Evolutionary conservation across 2,888 invertebrate species (phyloP), one percentile per base, ranked within the genome.

Genomic region (Stenodera caucasica): DNA sequence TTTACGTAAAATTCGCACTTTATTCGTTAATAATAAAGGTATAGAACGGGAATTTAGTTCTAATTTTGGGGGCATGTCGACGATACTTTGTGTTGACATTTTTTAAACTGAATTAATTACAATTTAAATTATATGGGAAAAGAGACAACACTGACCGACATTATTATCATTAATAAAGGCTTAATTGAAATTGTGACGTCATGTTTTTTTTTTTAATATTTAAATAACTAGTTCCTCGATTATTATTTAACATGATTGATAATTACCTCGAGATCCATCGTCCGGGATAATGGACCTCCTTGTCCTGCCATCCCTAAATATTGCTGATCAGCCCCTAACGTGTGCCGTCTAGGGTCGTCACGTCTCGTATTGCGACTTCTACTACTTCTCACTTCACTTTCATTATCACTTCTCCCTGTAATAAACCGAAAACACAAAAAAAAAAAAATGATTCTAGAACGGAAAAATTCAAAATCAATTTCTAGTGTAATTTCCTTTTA

Each of bases 311-410:
- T 86, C 75, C 74, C 85, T 83, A 74, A 84, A 82, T 89, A 88
- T 15, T 90, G 84, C 75, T 91, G 90, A 74, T 91, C 91, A 71
- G 82, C 84, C 53, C 90, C 89, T 62, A 93, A 85, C 6, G 93
- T 93, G 79, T 93, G 93, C 15, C 93, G 85, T 12, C 93, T 85
- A 4, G 91, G 91, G 80, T 93, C 93, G 80, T 93, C 92, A 40
- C 92, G 83, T 3, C 86, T 82, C 6, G 85, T 84, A 35, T 81
- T 78, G 0, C 86, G 78, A 40, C 82, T 82, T 35, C 88, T 82
- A 40, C 40, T 8, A 8, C 81, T 80, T 61, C 81, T 81, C 70
- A 78, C 73, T 69, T 80, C 79, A 49, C 79, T 78, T 67, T 76
- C 79, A 72, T 76, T 78, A 72, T 79, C 80, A 71, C 72, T 77